Conservation (phyloP, 2,888 invertebrate species). For the Tipula confusa region DNA sequence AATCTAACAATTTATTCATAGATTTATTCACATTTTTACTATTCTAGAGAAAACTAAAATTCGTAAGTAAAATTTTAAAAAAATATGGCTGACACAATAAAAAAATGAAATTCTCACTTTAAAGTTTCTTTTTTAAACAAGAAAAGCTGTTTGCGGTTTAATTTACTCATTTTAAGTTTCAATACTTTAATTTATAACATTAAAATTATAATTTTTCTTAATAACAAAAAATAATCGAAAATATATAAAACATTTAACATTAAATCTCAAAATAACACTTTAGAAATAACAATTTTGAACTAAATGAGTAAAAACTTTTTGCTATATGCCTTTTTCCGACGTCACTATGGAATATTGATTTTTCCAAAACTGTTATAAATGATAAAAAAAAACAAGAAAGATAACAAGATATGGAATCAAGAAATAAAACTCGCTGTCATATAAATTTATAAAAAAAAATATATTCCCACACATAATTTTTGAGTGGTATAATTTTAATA, state of each 20-base stretch:
- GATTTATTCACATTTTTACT: neutral
- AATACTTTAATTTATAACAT: neutral
- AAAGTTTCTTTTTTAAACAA: neutral
- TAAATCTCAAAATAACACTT: neutral
- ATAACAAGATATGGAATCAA: neutral
- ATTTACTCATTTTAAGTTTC: neutral
- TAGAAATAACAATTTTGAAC: conserved; percentile 20
- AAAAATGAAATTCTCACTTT: neutral
- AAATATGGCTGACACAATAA: conserved; percentile 6
- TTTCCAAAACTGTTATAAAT: neutral
- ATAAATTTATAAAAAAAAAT: too few relatives aligned
- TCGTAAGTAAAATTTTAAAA: neutral
- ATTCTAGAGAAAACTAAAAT: neutral
- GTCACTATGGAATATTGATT: conserved; percentile 20
- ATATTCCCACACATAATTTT: too few relatives aligned
- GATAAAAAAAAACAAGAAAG: neutral
- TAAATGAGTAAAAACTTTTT: conserved; percentile 4
- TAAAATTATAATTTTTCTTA: neutral
- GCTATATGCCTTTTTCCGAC: neutral
- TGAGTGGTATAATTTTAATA: too few relatives aligned
- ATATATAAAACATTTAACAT: neutral
- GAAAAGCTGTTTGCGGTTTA: neutral
- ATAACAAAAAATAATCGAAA: neutral
- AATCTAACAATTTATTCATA: neutral
- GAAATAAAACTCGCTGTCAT: neutral